Evolutionary conservation across 2,113 vertebrate species (phyloP), one percentile per base, ranked within the genome.

Genomic region (Delphinapterus leucas): DNA sequence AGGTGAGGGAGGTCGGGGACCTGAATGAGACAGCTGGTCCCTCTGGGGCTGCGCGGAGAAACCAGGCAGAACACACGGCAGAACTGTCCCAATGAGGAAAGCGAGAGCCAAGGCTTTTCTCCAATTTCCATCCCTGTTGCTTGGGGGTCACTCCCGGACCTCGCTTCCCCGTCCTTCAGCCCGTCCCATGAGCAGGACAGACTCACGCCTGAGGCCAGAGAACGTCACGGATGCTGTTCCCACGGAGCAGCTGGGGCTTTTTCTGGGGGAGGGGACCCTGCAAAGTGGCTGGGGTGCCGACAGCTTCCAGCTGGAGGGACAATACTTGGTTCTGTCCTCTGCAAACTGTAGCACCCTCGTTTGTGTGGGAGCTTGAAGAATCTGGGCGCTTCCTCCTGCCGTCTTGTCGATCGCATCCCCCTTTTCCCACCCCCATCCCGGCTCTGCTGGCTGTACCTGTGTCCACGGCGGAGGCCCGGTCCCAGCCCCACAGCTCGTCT

Each of bases 101-200:
- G 65, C 58, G 36, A 67, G 28, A 58, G 20, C 67, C 2, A 38
- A 21, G 20, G 68, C 25, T 6, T 65, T n/a, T 25, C 36, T 49
- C n/a, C 58, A 33, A 3, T 15, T 0, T 6, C 53, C 3, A 4
- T 3, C 70, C n/a, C 33, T 18, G 1, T 5, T 2, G 1, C n/a
- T 3, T 10, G 18, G 18, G 47, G 5, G 23, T 26, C 67, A 38
- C 58, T 36, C 28, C 28, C 1, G 3, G 60, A 18, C 63, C n/a
- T 53, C 3, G 8, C 2, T 31, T 12, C 4, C 1, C 2, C 0
- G 1, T 31, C 79, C 31, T 33, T 11, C 10, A 18, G 33, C 38
- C 47, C 1, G 4, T 25, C 71, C 63, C 6, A 1, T 6, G 68
- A 58, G 38, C 71, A 5, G 60, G 33, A 44, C 25, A 12, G 44